Evolutionary conservation across 2,113 vertebrate genomes (phyloP).

Genomic region (Etheostoma cragini): DNA sequence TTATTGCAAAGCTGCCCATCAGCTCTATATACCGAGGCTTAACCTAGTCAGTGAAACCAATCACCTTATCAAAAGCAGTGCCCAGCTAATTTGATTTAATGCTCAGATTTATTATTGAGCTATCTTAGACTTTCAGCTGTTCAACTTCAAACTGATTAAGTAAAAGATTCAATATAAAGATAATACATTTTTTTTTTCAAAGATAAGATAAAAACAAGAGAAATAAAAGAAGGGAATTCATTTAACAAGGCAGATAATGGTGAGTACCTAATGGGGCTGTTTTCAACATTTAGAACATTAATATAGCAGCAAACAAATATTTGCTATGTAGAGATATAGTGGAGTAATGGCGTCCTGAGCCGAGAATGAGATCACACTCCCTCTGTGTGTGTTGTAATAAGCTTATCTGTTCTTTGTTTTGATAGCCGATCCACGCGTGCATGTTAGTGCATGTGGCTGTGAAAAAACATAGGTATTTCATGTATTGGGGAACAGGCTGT

Average conservation of each 20-base stretch:
- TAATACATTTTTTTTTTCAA: neutral
- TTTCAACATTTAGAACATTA: too few relatives aligned
- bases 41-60: slow-evolving; percentile 18
- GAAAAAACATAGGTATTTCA: too few relatives aligned
- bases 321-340: too few relatives aligned
- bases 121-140: neutral
- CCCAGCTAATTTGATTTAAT: neutral
- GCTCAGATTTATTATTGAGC: slow-evolving; percentile 1
- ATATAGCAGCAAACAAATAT: too few relatives aligned
- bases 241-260: neutral
- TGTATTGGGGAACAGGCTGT: too few relatives aligned
- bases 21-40: neutral
- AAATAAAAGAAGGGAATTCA: neutral
- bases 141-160: neutral
- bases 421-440: too few relatives aligned
- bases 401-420: too few relatives aligned
- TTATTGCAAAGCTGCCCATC: slow-evolving; percentile 28
- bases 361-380: too few relatives aligned
- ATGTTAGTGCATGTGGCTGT: too few relatives aligned
- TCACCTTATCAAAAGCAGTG: slow-evolving; percentile 2
- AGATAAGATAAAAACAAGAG: neutral
- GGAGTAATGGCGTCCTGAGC: too few relatives aligned
- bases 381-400: too few relatives aligned
- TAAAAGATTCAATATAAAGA: neutral
- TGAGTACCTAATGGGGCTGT: neutral